Conservation (phyloP, 2,797 vertebrate genomes). For the Pristis pectinata region DNA sequence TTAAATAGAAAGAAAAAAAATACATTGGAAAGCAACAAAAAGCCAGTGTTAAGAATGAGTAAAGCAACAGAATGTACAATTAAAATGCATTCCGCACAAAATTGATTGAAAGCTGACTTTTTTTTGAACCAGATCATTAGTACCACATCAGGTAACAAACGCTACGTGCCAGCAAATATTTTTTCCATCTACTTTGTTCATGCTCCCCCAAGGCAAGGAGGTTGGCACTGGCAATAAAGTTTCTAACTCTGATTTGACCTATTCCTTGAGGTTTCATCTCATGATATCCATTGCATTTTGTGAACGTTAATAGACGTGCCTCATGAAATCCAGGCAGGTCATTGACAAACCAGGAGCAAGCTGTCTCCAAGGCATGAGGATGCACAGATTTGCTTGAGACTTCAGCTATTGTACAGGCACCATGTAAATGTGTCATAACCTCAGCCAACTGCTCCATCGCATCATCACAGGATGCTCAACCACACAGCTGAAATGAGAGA, state of each 20-base stretch:
- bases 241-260: not conserved
- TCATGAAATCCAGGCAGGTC: not conserved
- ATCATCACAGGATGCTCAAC: not conserved
- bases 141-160: not conserved
- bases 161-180: not conserved
- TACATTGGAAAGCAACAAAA: not conserved
- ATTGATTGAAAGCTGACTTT: not conserved
- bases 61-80: not conserved
- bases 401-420: not conserved
- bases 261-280: not conserved
- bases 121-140: not conserved
- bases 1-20: not conserved
- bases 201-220: too few species aligned
- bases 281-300: not conserved
- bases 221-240: not conserved
- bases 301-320: not conserved
- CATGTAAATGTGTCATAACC: not conserved
- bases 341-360: not conserved
- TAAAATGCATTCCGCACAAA: not conserved
- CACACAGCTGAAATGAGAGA: not conserved
- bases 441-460: not conserved
- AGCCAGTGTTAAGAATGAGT: not conserved
- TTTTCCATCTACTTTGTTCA: not conserved
- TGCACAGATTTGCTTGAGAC: not conserved
- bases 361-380: not conserved